Evolutionary conservation across 1,140 invertebrate species (phyloP).

Genomic region (Camponotus vicinus): DNA sequence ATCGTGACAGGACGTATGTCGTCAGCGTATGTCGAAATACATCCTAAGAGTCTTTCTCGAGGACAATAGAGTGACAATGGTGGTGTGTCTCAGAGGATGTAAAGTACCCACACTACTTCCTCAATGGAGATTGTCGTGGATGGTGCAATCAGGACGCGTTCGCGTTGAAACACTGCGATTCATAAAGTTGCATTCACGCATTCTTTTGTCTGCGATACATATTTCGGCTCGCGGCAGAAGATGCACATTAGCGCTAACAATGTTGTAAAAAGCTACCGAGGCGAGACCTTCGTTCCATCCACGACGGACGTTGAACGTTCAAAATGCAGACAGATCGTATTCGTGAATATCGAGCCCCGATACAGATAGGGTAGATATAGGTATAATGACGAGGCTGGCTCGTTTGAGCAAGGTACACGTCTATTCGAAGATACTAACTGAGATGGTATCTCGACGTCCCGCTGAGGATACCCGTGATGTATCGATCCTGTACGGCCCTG

Average conservation of each 20-base stretch:
- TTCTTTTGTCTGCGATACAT: neutral
- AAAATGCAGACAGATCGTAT: constrained; percentile 55
- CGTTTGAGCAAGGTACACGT: constrained; percentile 72
- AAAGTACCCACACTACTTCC: constrained; percentile 52
- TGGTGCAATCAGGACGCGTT: constrained; percentile 53
- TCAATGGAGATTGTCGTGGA: constrained; percentile 36
- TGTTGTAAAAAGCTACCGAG: constrained; percentile 55
- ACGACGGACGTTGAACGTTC: neutral
- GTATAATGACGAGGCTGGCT: constrained; percentile 79
- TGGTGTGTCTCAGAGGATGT: constrained; percentile 49
- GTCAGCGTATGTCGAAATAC: constrained; percentile 37
- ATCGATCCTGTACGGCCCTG: constrained; percentile 84
- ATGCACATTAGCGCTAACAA: constrained; percentile 45
- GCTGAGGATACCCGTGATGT: constrained; percentile 81
- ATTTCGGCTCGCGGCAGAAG: neutral
- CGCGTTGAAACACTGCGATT: constrained; percentile 13
- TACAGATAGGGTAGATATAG: constrained; percentile 79
- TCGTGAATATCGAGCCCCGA: constrained; percentile 76
- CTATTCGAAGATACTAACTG: constrained; percentile 80
- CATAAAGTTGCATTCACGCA: neutral
- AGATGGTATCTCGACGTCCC: constrained; percentile 80
- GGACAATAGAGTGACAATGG: constrained; percentile 63
- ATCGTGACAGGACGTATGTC: constrained; percentile 10
- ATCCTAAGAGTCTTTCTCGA: constrained; percentile 3
- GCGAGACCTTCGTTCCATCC: constrained; percentile 16